Conservation (phyloP, 2,797 vertebrate species). For the Sternotherus odoratus region DNA sequence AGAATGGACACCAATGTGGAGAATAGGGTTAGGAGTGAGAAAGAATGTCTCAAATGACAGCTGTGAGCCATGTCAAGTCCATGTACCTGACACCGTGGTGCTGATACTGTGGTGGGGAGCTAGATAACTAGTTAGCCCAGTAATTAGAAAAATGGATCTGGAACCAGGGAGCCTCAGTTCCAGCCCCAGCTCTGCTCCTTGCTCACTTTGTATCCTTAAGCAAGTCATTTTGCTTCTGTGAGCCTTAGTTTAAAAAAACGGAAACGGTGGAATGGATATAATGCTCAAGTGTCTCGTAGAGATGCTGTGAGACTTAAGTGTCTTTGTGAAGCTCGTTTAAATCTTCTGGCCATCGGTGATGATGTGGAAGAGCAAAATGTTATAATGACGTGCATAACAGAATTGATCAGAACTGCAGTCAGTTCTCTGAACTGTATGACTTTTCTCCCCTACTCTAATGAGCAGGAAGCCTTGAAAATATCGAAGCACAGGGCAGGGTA, state of each 20-base stretch:
- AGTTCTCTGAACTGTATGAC: accelerated
- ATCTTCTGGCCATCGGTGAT: not conserved
- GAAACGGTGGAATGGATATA: not conserved
- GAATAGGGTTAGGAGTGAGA: too few relatives aligned
- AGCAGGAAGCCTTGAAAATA: not conserved
- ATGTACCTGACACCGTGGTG: too few relatives aligned
- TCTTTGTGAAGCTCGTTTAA: not conserved
- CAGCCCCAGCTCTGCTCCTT: not conserved
- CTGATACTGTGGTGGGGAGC: accelerated
- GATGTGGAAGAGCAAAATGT: not conserved
- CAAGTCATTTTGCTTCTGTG: not conserved
- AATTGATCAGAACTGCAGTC: not conserved
- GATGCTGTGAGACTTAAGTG: not conserved
- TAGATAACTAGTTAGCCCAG: not conserved
- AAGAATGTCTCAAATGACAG: not conserved
- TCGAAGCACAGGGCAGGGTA: not conserved
- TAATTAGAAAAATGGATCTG: not conserved
- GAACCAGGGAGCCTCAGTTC: not conserved
- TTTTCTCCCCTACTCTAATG: not conserved
- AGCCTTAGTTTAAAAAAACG: not conserved
- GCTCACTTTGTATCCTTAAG: not conserved
- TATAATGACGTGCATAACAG: accelerated
- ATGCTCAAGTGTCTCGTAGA: not conserved
- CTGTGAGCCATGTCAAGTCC: not conserved
- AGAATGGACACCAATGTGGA: not conserved